Base-by-base conservation (phyloP, 2,888 invertebrate genomes). In the Branchipolynoe longqiensis region DNA sequence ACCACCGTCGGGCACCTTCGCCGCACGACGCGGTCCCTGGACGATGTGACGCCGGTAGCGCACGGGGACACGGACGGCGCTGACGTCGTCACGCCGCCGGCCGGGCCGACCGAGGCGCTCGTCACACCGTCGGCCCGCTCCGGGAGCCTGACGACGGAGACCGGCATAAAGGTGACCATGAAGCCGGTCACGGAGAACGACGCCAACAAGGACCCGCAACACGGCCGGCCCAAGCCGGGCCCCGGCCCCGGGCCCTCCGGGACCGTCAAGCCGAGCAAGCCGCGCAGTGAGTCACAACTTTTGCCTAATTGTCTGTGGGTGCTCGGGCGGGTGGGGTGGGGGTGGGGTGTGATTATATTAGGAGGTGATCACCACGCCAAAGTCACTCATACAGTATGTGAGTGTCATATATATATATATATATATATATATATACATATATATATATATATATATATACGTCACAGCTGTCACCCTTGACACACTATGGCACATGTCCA, bases 121-220 rank as follows among this genome's bases (percentile, higher is more conserved):
- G 48, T 78, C 14, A 41, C 78, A 25, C n/a, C 41, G 25, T 4
- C 48, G 1, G 8, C 78, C 2, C 78, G 54, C 2, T 22, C 78
- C 48, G 48, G 48, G 48, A 54, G 78, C 12, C 78, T 78, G 78
- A 78, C 78, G 6, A 78, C 78, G 6, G 78, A 78, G 41, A 14
- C 78, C 8, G 54, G 14, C 6, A 54, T 78, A 18, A 78, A 78
- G 48, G 78, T 78, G 28, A 78, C 78, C 48, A 78, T 28, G 1
- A 78, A 78, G 78, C 78, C 78, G 2, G 25, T 78, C 18, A 78
- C 78, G 14, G 78, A 78, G 78, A 78, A 78, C 31, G 54, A 78
- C 28, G 78, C 78, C 22, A 48, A 78, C 18, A 78, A 78, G 18
- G 78, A 48, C 3, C 41, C 78, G 4, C 48, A 78, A 25, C 78